These are phyloP conservation scores for Hippocampus mohnikei DNA, from an alignment of 2,113 vertebrate species.

Conservation along the genomic window DNA sequence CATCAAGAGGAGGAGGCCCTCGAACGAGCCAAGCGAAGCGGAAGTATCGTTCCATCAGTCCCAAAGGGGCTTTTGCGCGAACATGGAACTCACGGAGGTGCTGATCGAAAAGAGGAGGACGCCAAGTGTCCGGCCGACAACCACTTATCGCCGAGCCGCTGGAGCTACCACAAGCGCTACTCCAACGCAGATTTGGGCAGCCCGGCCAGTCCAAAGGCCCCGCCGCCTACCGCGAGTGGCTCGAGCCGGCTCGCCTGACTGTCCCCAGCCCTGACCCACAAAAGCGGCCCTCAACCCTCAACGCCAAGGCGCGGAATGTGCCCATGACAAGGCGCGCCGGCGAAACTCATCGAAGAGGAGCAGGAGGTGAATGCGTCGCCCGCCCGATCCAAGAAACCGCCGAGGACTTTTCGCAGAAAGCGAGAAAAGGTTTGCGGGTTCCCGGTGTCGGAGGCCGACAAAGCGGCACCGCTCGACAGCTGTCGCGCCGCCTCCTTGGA, in stretches of 20 bases:
- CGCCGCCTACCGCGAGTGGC: conserved; percentile 80
- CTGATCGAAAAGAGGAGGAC: conserved; percentile 87
- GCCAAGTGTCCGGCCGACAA: conserved; percentile 76
- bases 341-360: conserved; percentile 69
- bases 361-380: conserved; percentile 83
- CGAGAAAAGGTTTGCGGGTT: conserved; percentile 75
- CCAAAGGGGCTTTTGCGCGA: conserved; percentile 93
- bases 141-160: conserved; percentile 85
- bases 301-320: conserved; percentile 79
- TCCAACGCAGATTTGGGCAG: conserved; percentile 75
- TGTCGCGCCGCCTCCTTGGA: conserved; percentile 76
- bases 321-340: conserved; percentile 79
- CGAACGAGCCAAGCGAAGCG: conserved; percentile 92
- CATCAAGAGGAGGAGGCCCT: conserved; percentile 96
- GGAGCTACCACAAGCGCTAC: conserved; percentile 86
- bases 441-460: conserved; percentile 68
- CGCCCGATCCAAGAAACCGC: conserved; percentile 45
- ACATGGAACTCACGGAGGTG: conserved; percentile 92
- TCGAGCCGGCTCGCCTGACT: conserved; percentile 81
- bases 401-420: conserved; percentile 75
- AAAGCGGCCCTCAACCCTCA: conserved; percentile 66
- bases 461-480: conserved; percentile 64
- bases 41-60: conserved; percentile 96
- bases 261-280: conserved; percentile 71
- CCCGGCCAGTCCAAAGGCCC: conserved; percentile 67